phyloP scores from a whole-genome alignment of 2,797 vertebrate species.

The Myotis pilosus region DNA sequence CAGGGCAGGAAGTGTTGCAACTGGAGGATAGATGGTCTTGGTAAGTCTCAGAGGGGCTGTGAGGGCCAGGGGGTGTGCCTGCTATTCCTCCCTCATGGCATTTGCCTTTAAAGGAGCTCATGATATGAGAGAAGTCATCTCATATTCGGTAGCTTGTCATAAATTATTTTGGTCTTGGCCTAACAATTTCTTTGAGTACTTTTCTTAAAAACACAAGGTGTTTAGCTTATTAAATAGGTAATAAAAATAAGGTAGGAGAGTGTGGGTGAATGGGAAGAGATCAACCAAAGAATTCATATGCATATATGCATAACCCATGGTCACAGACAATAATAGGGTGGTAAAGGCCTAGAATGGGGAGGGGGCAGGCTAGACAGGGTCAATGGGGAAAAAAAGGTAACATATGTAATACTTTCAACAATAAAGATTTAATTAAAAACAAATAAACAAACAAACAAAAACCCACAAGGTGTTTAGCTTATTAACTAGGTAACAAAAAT shows the following conservation, averaged over 20 bases:
- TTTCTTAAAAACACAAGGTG: background rate
- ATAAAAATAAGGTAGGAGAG: background rate
- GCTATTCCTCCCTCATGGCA: background rate
- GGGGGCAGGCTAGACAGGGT: background rate
- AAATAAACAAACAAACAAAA: background rate
- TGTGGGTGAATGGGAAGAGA: background rate
- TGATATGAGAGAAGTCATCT: background rate
- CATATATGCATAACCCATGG: background rate
- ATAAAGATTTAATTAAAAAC: background rate
- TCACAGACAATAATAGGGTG: background rate
- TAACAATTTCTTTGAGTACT: background rate
- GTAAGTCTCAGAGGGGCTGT: background rate
- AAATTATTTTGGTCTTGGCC: slow-evolving; percentile 5
- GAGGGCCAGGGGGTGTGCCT: background rate
- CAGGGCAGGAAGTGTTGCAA: background rate
- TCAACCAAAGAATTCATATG: background rate
- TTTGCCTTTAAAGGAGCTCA: background rate
- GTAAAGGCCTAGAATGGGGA: background rate
- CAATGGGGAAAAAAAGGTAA: background rate
- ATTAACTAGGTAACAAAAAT: slow-evolving; percentile 11
- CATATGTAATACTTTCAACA: background rate
- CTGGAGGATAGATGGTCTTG: background rate
- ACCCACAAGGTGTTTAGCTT: background rate
- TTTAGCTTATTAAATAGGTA: slow-evolving; percentile 15
- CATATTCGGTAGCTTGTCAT: background rate